Conservation (phyloP, 2,888 invertebrate genomes). For the Drosophila infuscata region DNA sequence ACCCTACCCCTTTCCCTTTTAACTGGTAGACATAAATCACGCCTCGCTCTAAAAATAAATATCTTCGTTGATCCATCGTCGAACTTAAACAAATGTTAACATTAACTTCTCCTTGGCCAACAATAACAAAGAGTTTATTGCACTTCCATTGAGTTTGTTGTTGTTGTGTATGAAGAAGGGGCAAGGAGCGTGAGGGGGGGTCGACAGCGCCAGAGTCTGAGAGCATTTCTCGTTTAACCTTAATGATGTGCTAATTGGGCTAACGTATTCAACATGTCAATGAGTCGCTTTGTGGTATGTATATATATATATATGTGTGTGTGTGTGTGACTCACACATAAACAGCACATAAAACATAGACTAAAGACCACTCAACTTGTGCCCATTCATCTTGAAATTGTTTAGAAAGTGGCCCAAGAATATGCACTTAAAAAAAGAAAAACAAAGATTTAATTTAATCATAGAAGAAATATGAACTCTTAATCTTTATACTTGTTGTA, state of each 20-base stretch:
- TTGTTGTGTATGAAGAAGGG: neutral
- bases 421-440: neutral
- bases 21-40: constrained; percentile 27
- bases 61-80: constrained; percentile 56
- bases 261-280: constrained; percentile 69
- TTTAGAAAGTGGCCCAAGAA: constrained; percentile 44
- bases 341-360: constrained; percentile 65
- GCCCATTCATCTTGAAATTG: constrained; percentile 35
- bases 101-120: constrained; percentile 67
- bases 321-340: constrained; percentile 55
- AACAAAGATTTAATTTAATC: neutral
- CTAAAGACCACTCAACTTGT: constrained; percentile 17
- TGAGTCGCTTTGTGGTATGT: constrained; percentile 40
- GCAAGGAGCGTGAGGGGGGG: neutral
- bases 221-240: constrained; percentile 61
- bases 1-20: neutral
- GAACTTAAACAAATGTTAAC: constrained; percentile 63
- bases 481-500: constrained; percentile 2
- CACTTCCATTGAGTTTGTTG: constrained; percentile 58
- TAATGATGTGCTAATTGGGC: constrained; percentile 78
- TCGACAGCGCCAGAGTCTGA: constrained; percentile 1
- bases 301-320: neutral
- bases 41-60: constrained; percentile 59
- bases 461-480: neutral
- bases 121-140: constrained; percentile 78